Evolutionary conservation across 1,140 invertebrate species (phyloP), one percentile per base, ranked within the genome.

Genomic region (Meloidogyne hapla): DNA sequence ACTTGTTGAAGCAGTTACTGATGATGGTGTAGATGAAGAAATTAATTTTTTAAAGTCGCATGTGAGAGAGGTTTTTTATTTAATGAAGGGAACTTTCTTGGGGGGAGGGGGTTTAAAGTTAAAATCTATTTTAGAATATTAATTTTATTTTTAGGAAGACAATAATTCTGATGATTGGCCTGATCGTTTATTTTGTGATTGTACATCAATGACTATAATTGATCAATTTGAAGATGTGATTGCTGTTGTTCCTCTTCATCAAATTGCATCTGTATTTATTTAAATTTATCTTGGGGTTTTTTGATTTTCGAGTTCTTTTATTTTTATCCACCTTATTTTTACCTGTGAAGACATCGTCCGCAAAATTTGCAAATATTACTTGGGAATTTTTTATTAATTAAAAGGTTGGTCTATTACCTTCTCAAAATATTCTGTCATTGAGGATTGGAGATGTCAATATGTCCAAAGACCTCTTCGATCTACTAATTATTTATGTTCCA

Each of bases 1-100:
- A 13, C 33, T 82, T 25, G 72, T 82, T 38, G 78, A 76, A 38
- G 82, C 79, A 45, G 77, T 82, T 26, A 83, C 69, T 26, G 73
- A 82, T 74, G 78, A 84, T 23, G 81, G 82, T 69, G 80, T 74
- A 15, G 84, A 79, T 67, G 82, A 83, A 56, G 74, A 83, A 63
- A 82, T 83, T 23, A 83, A 82, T 72, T 48, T 84, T 15, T 65
- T 82, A 9, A 83, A 74, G 68, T 70, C 84, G 9, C 23, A 69
- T 18, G 81, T 82, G 63, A 48, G 62, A 10, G 81, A 80, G 21
- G 73, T 81, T 74, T 74, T 80, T 38, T 25, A 25, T 13, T 23
- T 28, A 74, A 18, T n/a, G n/a, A n/a, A 74, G 28, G 1, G 26
- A 33, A 28, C 28, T 28, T 33, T 23, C n/a, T n/a, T n/a, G n/a